Evolutionary conservation across 1,140 invertebrate species (phyloP).

Genomic region (Caenorhabditis inopinata): DNA sequence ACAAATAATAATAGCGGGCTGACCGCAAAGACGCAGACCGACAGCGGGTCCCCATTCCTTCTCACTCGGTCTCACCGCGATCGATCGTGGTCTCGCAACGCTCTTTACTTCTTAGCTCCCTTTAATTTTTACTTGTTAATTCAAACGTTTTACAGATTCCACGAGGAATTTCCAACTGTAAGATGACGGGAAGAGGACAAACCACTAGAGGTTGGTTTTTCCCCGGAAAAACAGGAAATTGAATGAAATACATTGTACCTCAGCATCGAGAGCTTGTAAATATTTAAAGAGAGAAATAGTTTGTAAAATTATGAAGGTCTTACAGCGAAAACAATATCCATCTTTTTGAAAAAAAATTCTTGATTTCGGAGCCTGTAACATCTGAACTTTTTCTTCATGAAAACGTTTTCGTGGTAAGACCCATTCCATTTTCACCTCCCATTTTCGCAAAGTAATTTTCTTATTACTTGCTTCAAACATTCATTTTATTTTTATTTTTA

Average conservation of each 20-base stretch:
- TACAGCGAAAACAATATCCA: background rate
- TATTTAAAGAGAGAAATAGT: too few species aligned
- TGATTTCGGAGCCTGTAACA: too few species aligned
- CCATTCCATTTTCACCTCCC: too few species aligned
- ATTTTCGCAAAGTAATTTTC: too few species aligned
- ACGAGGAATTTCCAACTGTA: background rate
- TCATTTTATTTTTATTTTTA: too few species aligned
- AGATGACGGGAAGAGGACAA: background rate
- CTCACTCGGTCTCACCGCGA: constrained; percentile 33
- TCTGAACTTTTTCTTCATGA: too few species aligned
- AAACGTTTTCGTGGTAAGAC: too few species aligned
- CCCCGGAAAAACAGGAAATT: background rate
- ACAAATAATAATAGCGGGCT: background rate
- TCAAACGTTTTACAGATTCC: background rate
- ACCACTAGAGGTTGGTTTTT: background rate
- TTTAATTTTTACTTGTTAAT: background rate
- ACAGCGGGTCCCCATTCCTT: background rate
- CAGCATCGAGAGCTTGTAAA: too few species aligned
- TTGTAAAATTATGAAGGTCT: background rate
- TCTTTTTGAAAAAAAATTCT: too few species aligned
- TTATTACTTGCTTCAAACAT: too few species aligned
- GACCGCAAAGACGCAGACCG: background rate
- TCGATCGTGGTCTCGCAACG: constrained; percentile 4
- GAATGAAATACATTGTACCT: too few species aligned
- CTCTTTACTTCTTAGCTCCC: background rate